These are phyloP conservation scores for Sandelia bainsii DNA, from an alignment of 2,797 vertebrate species.

Conservation along the genomic window DNA sequence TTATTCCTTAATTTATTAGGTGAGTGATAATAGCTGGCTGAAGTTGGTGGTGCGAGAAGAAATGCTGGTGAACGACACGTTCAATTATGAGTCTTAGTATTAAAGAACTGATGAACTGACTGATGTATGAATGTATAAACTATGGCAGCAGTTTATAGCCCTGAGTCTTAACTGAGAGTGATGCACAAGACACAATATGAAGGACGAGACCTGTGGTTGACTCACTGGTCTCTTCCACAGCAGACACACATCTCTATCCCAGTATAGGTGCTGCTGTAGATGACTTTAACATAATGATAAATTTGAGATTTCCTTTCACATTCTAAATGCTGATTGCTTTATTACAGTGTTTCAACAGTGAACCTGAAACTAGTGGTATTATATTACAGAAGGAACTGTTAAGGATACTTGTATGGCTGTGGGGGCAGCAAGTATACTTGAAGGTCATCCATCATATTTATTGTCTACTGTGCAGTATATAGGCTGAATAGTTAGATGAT, in stretches of 20 bases:
- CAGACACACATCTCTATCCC: background rate
- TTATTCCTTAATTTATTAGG: no score
- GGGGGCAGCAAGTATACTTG: background rate
- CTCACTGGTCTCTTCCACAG: background rate
- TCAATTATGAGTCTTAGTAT: background rate
- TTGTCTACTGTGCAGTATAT: slow-evolving; percentile 3
- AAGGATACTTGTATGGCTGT: background rate
- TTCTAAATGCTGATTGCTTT: slow-evolving; percentile 10
- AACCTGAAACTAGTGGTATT: background rate
- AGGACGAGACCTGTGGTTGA: slow-evolving; percentile 4
- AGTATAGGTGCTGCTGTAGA: slow-evolving; percentile 24
- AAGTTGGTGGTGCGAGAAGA: no score
- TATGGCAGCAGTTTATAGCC: slow-evolving; percentile 38
- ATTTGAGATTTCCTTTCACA: no score
- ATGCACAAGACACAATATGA: slow-evolving; percentile 20
- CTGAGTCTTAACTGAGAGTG: slow-evolving; percentile 18
- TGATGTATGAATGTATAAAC: slow-evolving; percentile 25
- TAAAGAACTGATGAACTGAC: slow-evolving; percentile 21
- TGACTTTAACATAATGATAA: slow-evolving; percentile 7
- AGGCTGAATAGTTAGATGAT: slow-evolving; percentile 13
- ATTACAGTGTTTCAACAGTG: slow-evolving; percentile 34
- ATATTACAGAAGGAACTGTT: slow-evolving; percentile 5
- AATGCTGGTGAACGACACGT: no score
- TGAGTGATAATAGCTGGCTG: no score
- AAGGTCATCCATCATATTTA: slow-evolving; percentile 8